Evolutionary conservation across 1,140 invertebrate species (phyloP).

Genomic region (Psix sp.): DNA sequence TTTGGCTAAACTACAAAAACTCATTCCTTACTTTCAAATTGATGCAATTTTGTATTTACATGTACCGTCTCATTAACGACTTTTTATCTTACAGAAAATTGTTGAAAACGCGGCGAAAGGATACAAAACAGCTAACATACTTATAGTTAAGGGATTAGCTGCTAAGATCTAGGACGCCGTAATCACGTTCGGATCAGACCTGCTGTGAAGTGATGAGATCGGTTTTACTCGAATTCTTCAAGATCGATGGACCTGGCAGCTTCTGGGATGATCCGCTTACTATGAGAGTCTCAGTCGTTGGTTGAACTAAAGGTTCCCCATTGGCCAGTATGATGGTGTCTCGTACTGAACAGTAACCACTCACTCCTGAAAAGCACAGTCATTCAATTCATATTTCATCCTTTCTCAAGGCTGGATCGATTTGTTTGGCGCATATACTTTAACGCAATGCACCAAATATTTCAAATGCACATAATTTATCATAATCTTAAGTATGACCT

Average conservation of each 20-base stretch:
- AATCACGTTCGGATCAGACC: conserved; percentile 64
- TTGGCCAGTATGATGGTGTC: conserved; percentile 80
- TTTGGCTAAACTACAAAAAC: conserved; percentile 6
- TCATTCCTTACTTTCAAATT: conserved; percentile 35
- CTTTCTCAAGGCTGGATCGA: too few species aligned
- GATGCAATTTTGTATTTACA: conserved; percentile 32
- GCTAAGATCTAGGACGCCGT: neutral
- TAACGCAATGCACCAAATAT: neutral
- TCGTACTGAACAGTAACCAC: conserved; percentile 75
- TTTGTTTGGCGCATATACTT: neutral
- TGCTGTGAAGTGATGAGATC: conserved; percentile 74
- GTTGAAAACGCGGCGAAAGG: conserved; percentile 43
- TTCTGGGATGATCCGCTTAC: conserved; percentile 65
- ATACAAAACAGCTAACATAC: conserved; percentile 41
- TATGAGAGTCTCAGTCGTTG: conserved; percentile 46
- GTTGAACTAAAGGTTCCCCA: conserved; percentile 77
- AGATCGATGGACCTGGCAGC: conserved; percentile 77
- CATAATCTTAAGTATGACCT: neutral
- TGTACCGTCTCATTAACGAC: conserved; percentile 8
- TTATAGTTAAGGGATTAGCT: conserved; percentile 27
- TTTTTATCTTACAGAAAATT: conserved; percentile 39
- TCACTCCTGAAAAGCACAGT: conserved; percentile 40
- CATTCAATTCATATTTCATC: too few species aligned
- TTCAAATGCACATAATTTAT: conserved; percentile 8
- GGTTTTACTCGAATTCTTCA: conserved; percentile 77